These are phyloP conservation scores for Bellardia bayeri DNA, from an alignment of 2,888 invertebrate species.

Conservation along the genomic window DNA sequence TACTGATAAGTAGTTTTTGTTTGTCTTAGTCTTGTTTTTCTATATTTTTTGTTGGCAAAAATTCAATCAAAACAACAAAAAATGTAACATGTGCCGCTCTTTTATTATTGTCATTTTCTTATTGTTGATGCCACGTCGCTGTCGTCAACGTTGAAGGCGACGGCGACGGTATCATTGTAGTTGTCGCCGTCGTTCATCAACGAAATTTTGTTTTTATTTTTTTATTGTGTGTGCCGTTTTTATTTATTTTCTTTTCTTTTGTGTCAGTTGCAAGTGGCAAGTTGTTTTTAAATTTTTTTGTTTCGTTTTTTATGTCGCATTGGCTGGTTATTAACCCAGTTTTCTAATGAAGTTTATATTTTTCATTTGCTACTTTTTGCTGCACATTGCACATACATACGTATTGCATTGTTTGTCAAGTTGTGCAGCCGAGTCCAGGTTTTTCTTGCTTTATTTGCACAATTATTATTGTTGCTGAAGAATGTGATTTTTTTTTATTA, in stretches of 20 bases:
- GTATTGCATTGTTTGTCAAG: slow-evolving; percentile 26
- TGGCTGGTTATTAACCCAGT: slow-evolving; percentile 72
- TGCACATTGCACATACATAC: slow-evolving; percentile 1
- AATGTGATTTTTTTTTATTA: slow-evolving; percentile 25
- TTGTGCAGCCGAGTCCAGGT: slow-evolving; percentile 43
- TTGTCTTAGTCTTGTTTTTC: slow-evolving; percentile 13
- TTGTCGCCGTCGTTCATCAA: slow-evolving; percentile 52
- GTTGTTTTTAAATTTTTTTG: slow-evolving; percentile 38
- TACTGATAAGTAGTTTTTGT: slow-evolving; percentile 16
- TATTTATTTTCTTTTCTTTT: slow-evolving; percentile 37
- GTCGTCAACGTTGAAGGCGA: not conserved
- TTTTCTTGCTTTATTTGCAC: slow-evolving; percentile 44
- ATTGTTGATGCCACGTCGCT: slow-evolving; percentile 35
- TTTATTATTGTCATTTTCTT: slow-evolving; percentile 56
- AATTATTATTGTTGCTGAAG: slow-evolving; percentile 49
- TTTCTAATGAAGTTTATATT: slow-evolving; percentile 60
- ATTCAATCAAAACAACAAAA: slow-evolving; percentile 2
- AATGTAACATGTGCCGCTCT: slow-evolving; percentile 60
- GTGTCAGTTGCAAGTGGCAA: slow-evolving; percentile 27
- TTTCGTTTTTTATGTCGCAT: slow-evolving; percentile 62
- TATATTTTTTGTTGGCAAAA: slow-evolving; percentile 13
- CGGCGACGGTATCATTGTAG: slow-evolving; percentile 14
- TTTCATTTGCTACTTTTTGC: slow-evolving; percentile 30
- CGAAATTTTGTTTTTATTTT: slow-evolving; percentile 28
- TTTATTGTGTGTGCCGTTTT: slow-evolving; percentile 36